phyloP scores from a whole-genome alignment of 2,888 invertebrate genomes.

The Cheilosia soror region DNA sequence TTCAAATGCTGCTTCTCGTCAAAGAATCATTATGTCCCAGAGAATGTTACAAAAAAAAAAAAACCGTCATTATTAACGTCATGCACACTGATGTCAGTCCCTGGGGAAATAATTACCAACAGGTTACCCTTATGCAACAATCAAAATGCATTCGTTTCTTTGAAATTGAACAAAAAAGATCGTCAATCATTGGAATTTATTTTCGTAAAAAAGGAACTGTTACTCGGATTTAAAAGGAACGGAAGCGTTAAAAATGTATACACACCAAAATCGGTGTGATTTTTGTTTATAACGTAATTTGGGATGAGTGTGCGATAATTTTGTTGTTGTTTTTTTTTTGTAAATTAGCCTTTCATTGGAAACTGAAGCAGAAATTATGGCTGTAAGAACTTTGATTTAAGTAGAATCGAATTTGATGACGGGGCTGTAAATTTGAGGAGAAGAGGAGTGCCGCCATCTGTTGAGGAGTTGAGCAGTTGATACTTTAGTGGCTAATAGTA shows the following conservation, averaged over 20 bases:
- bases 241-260: constrained; percentile 60
- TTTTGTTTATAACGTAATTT: constrained; percentile 58
- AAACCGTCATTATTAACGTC: constrained; percentile 43
- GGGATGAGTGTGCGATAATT: constrained; percentile 40
- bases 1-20: constrained; percentile 48
- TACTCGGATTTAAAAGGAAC: constrained; percentile 14
- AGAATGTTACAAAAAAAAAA: constrained; percentile 39
- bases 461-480: too few relatives aligned
- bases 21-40: constrained; percentile 48
- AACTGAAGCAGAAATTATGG: not conserved
- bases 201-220: not conserved
- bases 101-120: constrained; percentile 50
- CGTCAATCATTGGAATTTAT: constrained; percentile 63
- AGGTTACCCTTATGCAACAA: constrained; percentile 62
- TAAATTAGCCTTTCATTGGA: not conserved
- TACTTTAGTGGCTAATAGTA: too few relatives aligned
- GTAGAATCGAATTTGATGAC: not conserved
- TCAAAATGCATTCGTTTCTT: constrained; percentile 61
- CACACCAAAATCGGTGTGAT: constrained; percentile 30
- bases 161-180: constrained; percentile 44
- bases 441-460: not conserved
- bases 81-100: constrained; percentile 15
- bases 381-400: not conserved
- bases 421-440: not conserved
- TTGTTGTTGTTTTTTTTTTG: not conserved